Percentiles rank a stretch among this genome's conserved stretches.
These are phyloP conservation scores for Meiosimyza platycephala DNA, from an alignment of 2,888 invertebrate genomes.

Conservation along the genomic window DNA sequence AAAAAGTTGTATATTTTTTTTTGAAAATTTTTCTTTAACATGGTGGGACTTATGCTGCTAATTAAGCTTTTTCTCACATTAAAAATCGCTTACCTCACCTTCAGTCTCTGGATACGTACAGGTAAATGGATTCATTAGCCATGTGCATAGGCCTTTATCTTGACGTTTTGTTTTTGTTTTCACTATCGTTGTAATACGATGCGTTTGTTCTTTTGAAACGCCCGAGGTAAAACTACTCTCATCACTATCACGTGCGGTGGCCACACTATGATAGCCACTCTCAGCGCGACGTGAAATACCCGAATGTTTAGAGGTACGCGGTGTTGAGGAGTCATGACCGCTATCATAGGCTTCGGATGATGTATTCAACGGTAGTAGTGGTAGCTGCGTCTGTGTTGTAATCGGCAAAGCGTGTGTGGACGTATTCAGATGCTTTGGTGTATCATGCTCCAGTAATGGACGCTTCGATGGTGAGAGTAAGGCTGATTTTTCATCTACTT, in stretches of 20 bases:
- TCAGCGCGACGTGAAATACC: constrained; percentile 85
- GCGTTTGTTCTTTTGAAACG: constrained; percentile 64
- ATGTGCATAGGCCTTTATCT: constrained; percentile 79
- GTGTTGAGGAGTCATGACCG: constrained; percentile 86
- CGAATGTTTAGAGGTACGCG: constrained; percentile 84
- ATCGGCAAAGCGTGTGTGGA: constrained; percentile 55
- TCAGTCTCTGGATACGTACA: constrained; percentile 82
- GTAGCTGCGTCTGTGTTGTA: constrained; percentile 63
- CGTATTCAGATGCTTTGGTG: constrained; percentile 51
- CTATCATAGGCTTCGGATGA: constrained; percentile 80
- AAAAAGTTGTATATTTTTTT: not conserved
- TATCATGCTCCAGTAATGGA: constrained; percentile 57
- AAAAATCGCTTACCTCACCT: constrained; percentile 76
- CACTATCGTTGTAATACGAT: constrained; percentile 58
- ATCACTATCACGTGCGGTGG: constrained; percentile 81
- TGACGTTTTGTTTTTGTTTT: constrained; percentile 73
- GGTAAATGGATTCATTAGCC: constrained; percentile 81
- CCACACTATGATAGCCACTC: constrained; percentile 92
- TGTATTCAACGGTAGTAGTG: constrained; percentile 65
- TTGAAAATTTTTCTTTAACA: constrained; percentile 12
- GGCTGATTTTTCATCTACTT: constrained; percentile 64
- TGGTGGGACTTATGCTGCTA: constrained; percentile 48
- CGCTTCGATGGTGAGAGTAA: constrained; percentile 55
- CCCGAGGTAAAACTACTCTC: constrained; percentile 87
- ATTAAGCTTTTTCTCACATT: constrained; percentile 29